phyloP scores from a whole-genome alignment of 2,113 vertebrate species.

The Xenopus borealis region DNA sequence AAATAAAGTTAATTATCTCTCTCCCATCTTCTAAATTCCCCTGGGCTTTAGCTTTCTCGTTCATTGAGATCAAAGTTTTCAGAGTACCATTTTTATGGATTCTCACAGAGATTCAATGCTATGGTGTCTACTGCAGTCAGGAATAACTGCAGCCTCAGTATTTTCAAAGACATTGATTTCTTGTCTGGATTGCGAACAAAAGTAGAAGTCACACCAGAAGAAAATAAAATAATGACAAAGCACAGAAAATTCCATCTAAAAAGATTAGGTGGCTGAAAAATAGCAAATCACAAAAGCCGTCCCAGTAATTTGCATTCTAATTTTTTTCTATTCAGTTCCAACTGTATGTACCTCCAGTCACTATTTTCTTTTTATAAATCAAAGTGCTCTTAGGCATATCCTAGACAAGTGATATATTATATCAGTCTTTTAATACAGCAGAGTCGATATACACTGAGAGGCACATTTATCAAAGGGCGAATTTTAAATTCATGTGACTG shows the following conservation, averaged over 20 bases:
- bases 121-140: slow-evolving; percentile 27
- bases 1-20: slow-evolving; percentile 1
- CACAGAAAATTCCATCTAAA: slow-evolving; percentile 38
- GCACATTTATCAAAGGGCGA: too few relatives aligned
- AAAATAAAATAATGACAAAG: slow-evolving; percentile 39
- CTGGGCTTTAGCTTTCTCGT: background rate
- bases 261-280: slow-evolving; percentile 21
- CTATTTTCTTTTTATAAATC: too few relatives aligned
- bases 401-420: too few relatives aligned
- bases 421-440: too few relatives aligned
- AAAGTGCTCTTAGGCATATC: too few relatives aligned
- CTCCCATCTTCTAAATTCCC: background rate
- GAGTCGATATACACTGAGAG: too few relatives aligned
- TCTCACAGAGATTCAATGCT: slow-evolving; percentile 18
- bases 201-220: slow-evolving; percentile 38
- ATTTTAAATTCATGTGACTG: too few relatives aligned
- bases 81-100: slow-evolving; percentile 21
- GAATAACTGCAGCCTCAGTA: slow-evolving; percentile 43
- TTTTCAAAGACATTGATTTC: slow-evolving; percentile 52
- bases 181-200: slow-evolving; percentile 49
- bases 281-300: slow-evolving; percentile 1
- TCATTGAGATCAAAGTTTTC: slow-evolving; percentile 14
- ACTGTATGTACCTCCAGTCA: too few relatives aligned
- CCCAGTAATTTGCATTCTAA: too few relatives aligned
- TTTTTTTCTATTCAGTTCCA: too few relatives aligned